Conservation (phyloP, 2,797 vertebrate genomes). For the Furcifer pardalis region DNA sequence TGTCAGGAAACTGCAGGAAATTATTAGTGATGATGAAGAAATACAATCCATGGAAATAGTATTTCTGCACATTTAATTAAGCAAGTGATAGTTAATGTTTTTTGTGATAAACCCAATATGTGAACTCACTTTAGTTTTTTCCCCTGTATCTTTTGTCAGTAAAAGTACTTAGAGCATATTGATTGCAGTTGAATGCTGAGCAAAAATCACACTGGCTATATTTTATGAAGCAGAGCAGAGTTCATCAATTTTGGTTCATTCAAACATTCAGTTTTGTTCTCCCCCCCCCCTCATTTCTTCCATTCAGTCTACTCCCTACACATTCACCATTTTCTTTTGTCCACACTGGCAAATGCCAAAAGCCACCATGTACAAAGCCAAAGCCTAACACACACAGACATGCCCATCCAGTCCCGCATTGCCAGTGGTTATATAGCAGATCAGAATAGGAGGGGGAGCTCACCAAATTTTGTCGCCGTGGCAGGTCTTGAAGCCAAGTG, state of each 20-base stretch:
- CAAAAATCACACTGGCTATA: conserved; percentile 35
- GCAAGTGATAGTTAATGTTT: conserved; percentile 9
- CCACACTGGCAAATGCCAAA: conserved; percentile 37
- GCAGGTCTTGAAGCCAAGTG: conserved; percentile 73
- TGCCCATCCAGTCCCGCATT: conserved; percentile 52
- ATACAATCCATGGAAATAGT: background rate
- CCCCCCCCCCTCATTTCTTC: conserved; percentile 20
- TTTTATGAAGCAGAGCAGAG: conserved; percentile 41
- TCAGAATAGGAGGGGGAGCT: conserved; percentile 68
- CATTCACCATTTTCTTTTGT: conserved; percentile 52
- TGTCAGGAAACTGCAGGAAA: conserved; percentile 42
- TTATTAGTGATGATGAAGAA: conserved; percentile 6
- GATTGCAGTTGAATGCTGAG: conserved; percentile 50
- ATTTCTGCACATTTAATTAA: conserved; percentile 13
- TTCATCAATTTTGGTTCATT: conserved; percentile 26
- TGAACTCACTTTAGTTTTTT: conserved; percentile 18
- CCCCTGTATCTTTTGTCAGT: conserved; percentile 34
- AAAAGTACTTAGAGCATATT: conserved; percentile 35
- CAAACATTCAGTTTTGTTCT: background rate
- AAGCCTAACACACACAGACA: conserved; percentile 37
- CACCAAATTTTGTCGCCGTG: conserved; percentile 76
- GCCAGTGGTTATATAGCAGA: conserved; percentile 66
- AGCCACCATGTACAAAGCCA: conserved; percentile 40
- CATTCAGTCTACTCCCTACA: conserved; percentile 32
- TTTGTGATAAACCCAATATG: background rate